These are phyloP conservation scores for Oplegnathus fasciatus DNA, from an alignment of 2,113 vertebrate species.

Conservation along the genomic window DNA sequence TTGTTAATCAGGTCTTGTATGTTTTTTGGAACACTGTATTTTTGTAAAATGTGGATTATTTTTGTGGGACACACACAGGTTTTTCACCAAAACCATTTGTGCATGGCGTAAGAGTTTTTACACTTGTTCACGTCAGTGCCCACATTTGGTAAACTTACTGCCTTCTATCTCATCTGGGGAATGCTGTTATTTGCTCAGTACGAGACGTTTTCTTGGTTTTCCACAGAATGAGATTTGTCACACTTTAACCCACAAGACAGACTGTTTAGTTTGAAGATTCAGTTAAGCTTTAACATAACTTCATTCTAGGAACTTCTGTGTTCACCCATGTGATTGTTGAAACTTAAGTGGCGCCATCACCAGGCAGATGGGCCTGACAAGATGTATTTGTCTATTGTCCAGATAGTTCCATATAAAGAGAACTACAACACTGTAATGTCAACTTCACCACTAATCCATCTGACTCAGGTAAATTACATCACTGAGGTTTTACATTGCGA, in stretches of 20 bases:
- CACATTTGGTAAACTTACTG: not conserved
- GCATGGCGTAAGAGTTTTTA: not conserved
- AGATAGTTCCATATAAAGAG: conserved; percentile 20
- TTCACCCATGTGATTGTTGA: conserved; percentile 40
- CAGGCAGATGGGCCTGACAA: conserved; percentile 48
- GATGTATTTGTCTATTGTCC: conserved; percentile 34
- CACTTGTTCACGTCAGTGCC: not conserved
- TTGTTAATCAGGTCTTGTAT: conserved; percentile 33
- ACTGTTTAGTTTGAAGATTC: conserved; percentile 30
- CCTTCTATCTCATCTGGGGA: not conserved
- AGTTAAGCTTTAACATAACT: conserved; percentile 17
- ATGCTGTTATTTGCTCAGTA: not conserved
- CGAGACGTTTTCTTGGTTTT: not conserved
- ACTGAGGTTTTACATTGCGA: conserved; percentile 10
- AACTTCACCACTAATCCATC: conserved; percentile 36
- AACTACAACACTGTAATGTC: not conserved
- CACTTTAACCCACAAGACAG: conserved; percentile 9
- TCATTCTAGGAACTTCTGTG: conserved; percentile 17
- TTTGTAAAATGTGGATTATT: not conserved
- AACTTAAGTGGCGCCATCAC: conserved; percentile 39
- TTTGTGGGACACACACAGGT: not conserved
- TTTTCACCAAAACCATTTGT: not conserved
- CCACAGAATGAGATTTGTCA: conserved; percentile 19
- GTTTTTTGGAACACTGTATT: conserved; percentile 16
- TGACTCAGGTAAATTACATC: conserved; percentile 15